Base-by-base conservation (phyloP, 2,113 vertebrate species). In the Eonycteris spelaea region DNA sequence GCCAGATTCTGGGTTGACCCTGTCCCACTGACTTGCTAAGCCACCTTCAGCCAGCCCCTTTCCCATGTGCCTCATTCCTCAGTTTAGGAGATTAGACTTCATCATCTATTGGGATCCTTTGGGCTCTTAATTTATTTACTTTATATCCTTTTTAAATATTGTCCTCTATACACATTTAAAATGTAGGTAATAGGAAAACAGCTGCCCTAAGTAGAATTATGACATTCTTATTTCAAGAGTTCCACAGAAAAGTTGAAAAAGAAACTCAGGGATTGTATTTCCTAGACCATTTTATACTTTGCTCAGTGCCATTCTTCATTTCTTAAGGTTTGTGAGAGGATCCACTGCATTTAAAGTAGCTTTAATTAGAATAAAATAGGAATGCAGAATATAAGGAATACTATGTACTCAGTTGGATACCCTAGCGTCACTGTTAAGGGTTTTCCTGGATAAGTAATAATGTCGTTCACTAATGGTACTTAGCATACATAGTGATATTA, bases 361-460 rank as follows among this genome's bases (percentile, higher is more conserved):
- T 94, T 78, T 67, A 85, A 94, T 75, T 85, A 93, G 92, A 94
- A 65, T 71, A 94, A 96, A 92, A 59, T 65, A 48, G 19, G 28
- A 40, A 79, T 78, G 11, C 67, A 85, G 68, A 65, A 45, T 48
- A 33, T 43, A 35, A 82, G 65, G 28, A 61, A 24, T 67, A 65
- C 6, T 51, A 8, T 61, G 3, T 65, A n/a, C 48, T 90, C 45
- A 77, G 11, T 14, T 77, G 9, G 51, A 26, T 87, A 45, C 26
- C 48, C 30, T 28, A 12, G 9, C 13, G 6, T 92, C 30, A 59
- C 14, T 77, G 2, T 78, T 85, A 90, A 92, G 68, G 83, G 0
- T 96, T 97, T 98, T 95, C 61, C 28, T 82, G 85, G 15, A 70
- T 97, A 96, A 97, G 48, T 94, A 97, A 70, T 94, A 91, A 85